These are phyloP conservation scores for Paradoxurus hermaphroditus DNA, from an alignment of 2,113 vertebrate species.

Conservation along the genomic window DNA sequence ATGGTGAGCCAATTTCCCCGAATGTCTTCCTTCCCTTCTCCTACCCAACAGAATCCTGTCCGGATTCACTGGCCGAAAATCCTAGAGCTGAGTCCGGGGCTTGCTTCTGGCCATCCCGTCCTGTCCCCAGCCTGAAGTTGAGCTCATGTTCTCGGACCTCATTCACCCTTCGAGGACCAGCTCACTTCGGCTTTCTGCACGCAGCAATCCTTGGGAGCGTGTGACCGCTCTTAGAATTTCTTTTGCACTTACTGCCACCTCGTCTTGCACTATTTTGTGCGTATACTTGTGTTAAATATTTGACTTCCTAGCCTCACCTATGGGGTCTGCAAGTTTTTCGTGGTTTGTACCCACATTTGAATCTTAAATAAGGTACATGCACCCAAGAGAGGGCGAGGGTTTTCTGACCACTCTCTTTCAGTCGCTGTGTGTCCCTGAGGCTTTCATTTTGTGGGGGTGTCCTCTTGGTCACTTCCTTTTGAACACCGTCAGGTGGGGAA, in stretches of 20 bases:
- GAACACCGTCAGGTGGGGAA: neutral
- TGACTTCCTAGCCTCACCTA: neutral
- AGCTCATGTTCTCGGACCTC: neutral
- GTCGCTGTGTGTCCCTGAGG: neutral
- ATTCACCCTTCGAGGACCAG: neutral
- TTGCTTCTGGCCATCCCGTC: neutral
- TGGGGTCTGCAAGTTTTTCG: neutral
- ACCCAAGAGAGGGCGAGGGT: neutral
- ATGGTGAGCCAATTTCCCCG: neutral
- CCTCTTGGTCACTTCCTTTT: neutral
- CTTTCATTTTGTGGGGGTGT: rapidly evolving
- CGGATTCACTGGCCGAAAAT: neutral
- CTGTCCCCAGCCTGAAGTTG: rapidly evolving
- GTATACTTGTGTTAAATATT: neutral
- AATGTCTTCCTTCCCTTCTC: neutral
- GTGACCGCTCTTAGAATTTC: neutral
- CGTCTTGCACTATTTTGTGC: neutral
- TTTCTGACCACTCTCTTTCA: neutral
- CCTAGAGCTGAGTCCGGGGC: neutral
- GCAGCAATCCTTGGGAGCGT: neutral
- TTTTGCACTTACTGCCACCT: neutral
- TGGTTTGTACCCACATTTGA: neutral
- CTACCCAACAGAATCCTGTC: neutral
- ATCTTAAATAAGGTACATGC: neutral
- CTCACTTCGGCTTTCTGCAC: rapidly evolving